Evolutionary conservation across 2,797 vertebrate species (phyloP).

Genomic region (Otus scops): DNA sequence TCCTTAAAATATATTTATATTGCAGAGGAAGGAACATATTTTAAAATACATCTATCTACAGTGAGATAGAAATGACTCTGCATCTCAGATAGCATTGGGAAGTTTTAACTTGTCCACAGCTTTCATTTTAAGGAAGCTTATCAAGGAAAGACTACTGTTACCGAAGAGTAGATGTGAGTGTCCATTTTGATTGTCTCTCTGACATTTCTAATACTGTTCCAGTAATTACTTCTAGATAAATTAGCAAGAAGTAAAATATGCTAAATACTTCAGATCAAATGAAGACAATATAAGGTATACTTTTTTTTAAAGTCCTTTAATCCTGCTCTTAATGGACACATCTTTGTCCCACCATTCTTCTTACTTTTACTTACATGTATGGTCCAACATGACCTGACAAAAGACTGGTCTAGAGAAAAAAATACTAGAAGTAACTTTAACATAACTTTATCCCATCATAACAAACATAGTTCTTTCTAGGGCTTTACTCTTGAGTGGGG

Average conservation of each 20-base stretch:
- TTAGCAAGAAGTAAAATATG: background rate
- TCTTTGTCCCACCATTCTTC: background rate
- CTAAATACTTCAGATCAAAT: background rate
- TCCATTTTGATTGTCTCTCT: background rate
- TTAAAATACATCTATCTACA: background rate
- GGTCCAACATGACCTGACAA: background rate
- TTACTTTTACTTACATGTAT: background rate
- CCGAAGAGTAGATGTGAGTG: background rate
- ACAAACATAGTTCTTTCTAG: background rate
- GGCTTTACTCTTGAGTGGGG: rapidly evolving
- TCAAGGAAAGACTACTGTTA: background rate
- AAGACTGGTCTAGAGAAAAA: background rate
- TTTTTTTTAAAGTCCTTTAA: background rate
- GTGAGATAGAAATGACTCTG: background rate
- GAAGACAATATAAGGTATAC: background rate
- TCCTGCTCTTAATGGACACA: background rate
- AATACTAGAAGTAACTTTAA: background rate
- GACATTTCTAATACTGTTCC: background rate
- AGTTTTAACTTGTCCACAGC: background rate
- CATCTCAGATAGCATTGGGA: background rate
- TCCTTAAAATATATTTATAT: background rate
- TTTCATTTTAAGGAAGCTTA: background rate
- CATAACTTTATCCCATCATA: background rate
- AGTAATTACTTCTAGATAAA: background rate
- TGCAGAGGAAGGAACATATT: background rate